Conservation (phyloP, 2,113 vertebrate species). For the Fulica atra region DNA sequence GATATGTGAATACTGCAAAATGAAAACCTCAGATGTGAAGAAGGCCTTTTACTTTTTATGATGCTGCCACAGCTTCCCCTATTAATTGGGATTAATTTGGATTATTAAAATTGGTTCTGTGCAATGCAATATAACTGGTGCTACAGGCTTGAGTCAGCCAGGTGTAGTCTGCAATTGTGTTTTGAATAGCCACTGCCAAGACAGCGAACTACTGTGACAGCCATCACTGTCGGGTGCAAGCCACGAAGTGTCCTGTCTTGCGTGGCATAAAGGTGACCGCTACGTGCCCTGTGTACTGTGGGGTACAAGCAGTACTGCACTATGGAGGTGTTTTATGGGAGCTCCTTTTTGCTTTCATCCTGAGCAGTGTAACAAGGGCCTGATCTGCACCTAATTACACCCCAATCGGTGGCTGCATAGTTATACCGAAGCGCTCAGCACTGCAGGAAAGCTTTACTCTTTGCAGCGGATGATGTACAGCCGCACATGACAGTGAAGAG, state of each 20-base stretch:
- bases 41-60: background rate
- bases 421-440: background rate
- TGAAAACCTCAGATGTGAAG: background rate
- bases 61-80: background rate
- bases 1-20: background rate
- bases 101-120: conserved; percentile 20
- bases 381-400: background rate
- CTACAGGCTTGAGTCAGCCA: conserved; percentile 5
- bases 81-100: conserved; percentile 20
- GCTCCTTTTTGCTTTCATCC: background rate
- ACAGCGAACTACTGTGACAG: background rate
- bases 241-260: background rate
- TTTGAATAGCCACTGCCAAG: background rate
- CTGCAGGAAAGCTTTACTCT: background rate
- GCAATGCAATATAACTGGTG: conserved; percentile 20
- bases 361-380: background rate
- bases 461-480: accelerated
- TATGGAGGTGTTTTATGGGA: background rate
- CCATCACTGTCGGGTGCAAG: background rate
- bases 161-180: background rate
- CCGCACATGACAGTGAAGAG: accelerated
- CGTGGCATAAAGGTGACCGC: background rate
- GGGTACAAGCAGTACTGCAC: background rate
- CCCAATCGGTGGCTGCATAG: accelerated
- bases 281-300: background rate